Evolutionary conservation across 2,113 vertebrate species (phyloP).

Genomic region (Tiliqua scincoides): DNA sequence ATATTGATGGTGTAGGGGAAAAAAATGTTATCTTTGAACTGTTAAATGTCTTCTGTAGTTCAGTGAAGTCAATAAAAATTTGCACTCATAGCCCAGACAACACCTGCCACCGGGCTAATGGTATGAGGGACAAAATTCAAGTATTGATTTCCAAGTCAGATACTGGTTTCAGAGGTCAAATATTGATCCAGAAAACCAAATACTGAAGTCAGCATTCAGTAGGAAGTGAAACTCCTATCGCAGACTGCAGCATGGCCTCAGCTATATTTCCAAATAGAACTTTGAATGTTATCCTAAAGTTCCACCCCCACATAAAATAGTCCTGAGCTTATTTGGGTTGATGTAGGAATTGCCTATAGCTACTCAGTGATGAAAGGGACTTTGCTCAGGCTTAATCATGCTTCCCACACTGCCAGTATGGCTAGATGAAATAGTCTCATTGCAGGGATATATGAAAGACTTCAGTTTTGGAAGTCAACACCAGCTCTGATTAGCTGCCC

Average conservation of each 20-base stretch:
- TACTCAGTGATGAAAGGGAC: background rate
- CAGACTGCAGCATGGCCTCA: background rate
- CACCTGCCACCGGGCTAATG: conserved; percentile 14
- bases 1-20: background rate
- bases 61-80: conserved; percentile 26
- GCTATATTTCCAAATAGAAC: background rate
- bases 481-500: no score
- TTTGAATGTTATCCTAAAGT: background rate
- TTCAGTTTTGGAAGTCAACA: no score
- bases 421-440: background rate
- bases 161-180: conserved; percentile 27
- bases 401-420: background rate
- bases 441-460: no score
- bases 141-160: conserved; percentile 25
- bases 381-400: background rate
- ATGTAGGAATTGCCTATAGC: background rate
- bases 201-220: conserved; percentile 24
- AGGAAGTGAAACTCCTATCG: background rate
- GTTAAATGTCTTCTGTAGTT: conserved; percentile 23
- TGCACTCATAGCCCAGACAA: conserved; percentile 13
- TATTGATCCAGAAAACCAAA: conserved; percentile 7
- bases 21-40: background rate
- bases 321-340: background rate
- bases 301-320: background rate
- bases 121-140: conserved; percentile 32